Base-by-base conservation (phyloP, 1,140 invertebrate genomes). In the Notospermus geniculatus region DNA sequence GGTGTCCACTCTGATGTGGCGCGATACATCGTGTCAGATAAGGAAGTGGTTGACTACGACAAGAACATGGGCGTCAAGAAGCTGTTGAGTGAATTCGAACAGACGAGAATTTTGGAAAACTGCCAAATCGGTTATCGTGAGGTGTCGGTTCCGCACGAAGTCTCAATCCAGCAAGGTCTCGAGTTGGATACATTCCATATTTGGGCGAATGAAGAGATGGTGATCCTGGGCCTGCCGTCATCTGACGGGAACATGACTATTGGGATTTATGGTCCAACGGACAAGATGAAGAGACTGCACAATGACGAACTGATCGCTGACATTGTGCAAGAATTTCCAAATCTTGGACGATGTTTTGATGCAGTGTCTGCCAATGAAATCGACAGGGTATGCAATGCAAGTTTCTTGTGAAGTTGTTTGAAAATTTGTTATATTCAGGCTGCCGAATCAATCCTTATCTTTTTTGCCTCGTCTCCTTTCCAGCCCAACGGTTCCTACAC, bases 201-300 rank as follows among this genome's bases (percentile, higher is more conserved):
- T 22, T 50, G 46, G 46, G 5, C n/a, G 4, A 50, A 27, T 27
- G n/a, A 50, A 50, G 5, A 50, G 46, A 22, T 50, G n/a, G n/a
- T 50, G 4, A n/a, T 50, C 9, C 25, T 50, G 5, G 46, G 46
- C 25, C n/a, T 50, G 46, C 46, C 46, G n/a, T 50, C 46, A 7
- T 27, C 46, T 50, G 46, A 50, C 25, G 46, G 46, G n/a, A 50
- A 9, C 25, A 50, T 50, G 46, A 50, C 46, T 22, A 9, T 50
- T 9, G 46, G 46, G 4, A n/a, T 50, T 22, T 50, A 50, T 50
- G 25, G n/a, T 5, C n/a, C n/a, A n/a, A 50, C n/a, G n/a, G 46
- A 50, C 5, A 19, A 50, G n/a, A 19, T 50, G 46, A 36, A 19
- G n/a, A 7, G 5, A 7, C n/a, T 22, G 25, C 4, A 9, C n/a